These are phyloP conservation scores for Eupithecia centaureata DNA, from an alignment of 2,888 invertebrate genomes.

Conservation along the genomic window DNA sequence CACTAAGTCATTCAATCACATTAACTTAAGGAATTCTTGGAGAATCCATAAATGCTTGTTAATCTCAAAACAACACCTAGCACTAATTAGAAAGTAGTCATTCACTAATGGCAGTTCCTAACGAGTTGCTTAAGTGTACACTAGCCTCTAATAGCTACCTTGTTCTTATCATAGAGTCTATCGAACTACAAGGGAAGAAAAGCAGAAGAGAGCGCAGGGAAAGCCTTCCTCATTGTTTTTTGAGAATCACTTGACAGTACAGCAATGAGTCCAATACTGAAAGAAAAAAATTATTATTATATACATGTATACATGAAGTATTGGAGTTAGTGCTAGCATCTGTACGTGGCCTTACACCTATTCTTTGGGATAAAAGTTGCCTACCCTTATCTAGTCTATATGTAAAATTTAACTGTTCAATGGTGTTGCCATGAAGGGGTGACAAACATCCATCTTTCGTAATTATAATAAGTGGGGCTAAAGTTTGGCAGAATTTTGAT, in stretches of 20 bases:
- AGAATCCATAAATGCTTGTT: slow-evolving; percentile 17
- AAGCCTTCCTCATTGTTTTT: slow-evolving; percentile 63
- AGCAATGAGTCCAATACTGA: slow-evolving; percentile 80
- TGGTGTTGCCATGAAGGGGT: too few species aligned
- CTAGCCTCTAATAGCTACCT: slow-evolving; percentile 24
- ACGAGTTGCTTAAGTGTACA: slow-evolving; percentile 9
- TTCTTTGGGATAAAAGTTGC: too few species aligned
- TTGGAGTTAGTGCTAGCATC: too few species aligned
- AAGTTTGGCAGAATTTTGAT: too few species aligned
- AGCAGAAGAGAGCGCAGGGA: slow-evolving; percentile 13
- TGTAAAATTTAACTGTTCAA: too few species aligned
- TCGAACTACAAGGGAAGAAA: slow-evolving; percentile 28
- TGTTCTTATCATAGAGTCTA: slow-evolving; percentile 14
- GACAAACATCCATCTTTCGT: too few species aligned
- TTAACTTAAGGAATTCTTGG: slow-evolving; percentile 14
- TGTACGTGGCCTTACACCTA: too few species aligned
- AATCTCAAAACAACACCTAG: slow-evolving; percentile 19
- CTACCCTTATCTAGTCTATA: too few species aligned
- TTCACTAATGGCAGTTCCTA: background rate
- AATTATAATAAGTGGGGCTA: too few species aligned
- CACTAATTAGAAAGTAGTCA: slow-evolving; percentile 1
- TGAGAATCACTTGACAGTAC: slow-evolving; percentile 79
- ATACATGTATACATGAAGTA: background rate
- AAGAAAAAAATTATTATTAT: slow-evolving; percentile 45
- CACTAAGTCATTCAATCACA: slow-evolving; percentile 6